Conservation (phyloP, 2,113 vertebrate species). For the Macrotus californicus region DNA sequence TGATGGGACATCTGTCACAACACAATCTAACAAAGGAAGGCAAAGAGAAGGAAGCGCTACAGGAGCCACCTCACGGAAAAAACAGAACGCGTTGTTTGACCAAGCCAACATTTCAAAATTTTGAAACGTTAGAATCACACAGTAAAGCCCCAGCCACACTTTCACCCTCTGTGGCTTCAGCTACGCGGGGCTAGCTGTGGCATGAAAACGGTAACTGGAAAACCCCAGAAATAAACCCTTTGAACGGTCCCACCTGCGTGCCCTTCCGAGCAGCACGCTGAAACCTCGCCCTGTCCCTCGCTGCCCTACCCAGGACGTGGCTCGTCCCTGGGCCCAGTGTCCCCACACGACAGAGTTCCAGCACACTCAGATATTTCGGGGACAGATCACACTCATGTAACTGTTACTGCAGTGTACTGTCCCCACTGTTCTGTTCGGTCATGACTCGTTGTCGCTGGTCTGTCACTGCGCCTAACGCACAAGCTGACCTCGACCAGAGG, state of each 20-base stretch:
- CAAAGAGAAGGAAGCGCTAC: too few relatives aligned
- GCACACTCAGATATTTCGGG: not conserved
- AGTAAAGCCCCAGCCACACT: not conserved
- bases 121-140: not conserved
- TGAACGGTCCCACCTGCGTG: not conserved
- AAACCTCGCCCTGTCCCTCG: not conserved
- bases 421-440: not conserved
- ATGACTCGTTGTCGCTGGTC: not conserved
- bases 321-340: not conserved
- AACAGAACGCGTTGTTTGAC: too few relatives aligned
- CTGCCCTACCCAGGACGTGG: not conserved
- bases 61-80: too few relatives aligned
- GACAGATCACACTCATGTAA: not conserved
- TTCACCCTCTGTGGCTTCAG: not conserved
- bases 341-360: not conserved
- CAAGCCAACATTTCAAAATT: too few relatives aligned
- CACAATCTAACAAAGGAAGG: too few relatives aligned
- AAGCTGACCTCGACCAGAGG: not conserved
- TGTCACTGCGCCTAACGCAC: too few relatives aligned
- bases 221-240: not conserved
- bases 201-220: not conserved
- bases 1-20: too few relatives aligned
- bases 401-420: rapidly evolving
- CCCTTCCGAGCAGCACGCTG: not conserved
- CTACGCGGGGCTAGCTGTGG: not conserved